Evolutionary conservation across 2,888 invertebrate species (phyloP), one percentile per base, ranked within the genome.

Genomic region (Gastrophysa polygoni): DNA sequence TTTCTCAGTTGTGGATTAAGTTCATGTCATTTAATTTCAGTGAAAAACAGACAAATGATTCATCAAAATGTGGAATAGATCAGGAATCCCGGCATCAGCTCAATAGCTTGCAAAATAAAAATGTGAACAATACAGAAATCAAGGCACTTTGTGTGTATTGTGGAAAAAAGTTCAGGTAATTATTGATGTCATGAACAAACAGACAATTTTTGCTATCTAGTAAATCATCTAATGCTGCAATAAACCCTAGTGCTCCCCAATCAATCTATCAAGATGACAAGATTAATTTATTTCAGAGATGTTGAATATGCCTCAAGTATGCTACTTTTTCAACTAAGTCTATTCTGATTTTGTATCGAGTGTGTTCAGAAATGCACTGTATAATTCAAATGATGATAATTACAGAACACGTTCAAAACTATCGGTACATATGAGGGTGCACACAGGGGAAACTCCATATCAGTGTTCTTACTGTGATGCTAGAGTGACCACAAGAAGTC

Each of bases 371-470:
- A n/a, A n/a, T n/a, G n/a, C n/a, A n/a, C n/a, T n/a, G n/a, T n/a
- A n/a, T n/a, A n/a, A n/a, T n/a, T n/a, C n/a, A n/a, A n/a, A n/a
- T n/a, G n/a, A n/a, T n/a, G n/a, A n/a, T n/a, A n/a, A n/a, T 59
- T 61, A 21, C 56, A 72, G 69, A 20, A 62, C 64, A 11, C 20
- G 17, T 28, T 68, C 69, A 10, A 70, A 71, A 50, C 55, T 77
- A 16, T 72, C 68, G 11, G 57, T 77, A 0, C 78, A 78, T 52
- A 73, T 78, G 68, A 66, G 78, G 8, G 66, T 71, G 0, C 80
- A 80, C 51, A 79, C 78, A 0, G 77, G 78, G 3, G 77, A 77
- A 62, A 67, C 73, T 1, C 78, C 78, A 1, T 79, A 78, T 58
- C 69, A 73, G 52, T 79, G 79, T 61, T 66, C 65, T 5, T 77